Evolutionary conservation across 1,140 invertebrate genomes (phyloP).

Genomic region (Lycorma delicatula): DNA sequence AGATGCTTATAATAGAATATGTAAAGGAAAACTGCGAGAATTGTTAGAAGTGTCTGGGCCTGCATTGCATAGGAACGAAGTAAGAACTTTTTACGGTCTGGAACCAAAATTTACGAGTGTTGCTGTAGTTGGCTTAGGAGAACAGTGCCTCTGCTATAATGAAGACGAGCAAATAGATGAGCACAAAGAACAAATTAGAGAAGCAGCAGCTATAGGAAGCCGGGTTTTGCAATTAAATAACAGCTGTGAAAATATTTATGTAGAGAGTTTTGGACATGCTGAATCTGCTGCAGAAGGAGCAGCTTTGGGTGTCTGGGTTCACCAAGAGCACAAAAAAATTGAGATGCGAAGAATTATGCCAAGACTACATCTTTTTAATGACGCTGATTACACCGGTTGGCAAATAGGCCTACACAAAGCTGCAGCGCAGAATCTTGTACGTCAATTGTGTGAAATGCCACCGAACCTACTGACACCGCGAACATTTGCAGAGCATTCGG

Average conservation of each 20-base stretch:
- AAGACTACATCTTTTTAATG: slow-evolving; percentile 23
- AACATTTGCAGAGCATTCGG: slow-evolving; percentile 44
- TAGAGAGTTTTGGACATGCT: slow-evolving; percentile 62
- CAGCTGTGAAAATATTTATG: slow-evolving; percentile 48
- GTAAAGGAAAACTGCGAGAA: slow-evolving; percentile 15
- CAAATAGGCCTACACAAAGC: slow-evolving; percentile 45
- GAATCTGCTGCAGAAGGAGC: slow-evolving; percentile 68
- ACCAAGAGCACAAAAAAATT: slow-evolving; percentile 44
- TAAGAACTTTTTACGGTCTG: slow-evolving; percentile 52
- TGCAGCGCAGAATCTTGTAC: slow-evolving; percentile 51
- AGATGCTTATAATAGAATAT: slow-evolving; percentile 18
- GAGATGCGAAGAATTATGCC: slow-evolving; percentile 12
- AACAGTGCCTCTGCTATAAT: slow-evolving; percentile 47
- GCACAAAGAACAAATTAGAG: slow-evolving; percentile 55
- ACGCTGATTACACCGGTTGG: slow-evolving; percentile 44
- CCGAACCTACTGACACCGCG: slow-evolving; percentile 55
- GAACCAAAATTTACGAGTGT: slow-evolving; percentile 50
- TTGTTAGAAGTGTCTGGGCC: slow-evolving; percentile 12
- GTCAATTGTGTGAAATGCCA: slow-evolving; percentile 51
- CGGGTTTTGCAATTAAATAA: slow-evolving; percentile 46
- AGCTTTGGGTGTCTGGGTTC: slow-evolving; percentile 50
- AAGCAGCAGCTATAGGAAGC: slow-evolving; percentile 53
- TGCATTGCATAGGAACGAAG: slow-evolving; percentile 45
- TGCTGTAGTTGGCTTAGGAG: slow-evolving; percentile 61
- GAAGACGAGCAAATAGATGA: slow-evolving; percentile 57